Conservation (phyloP, 2,888 invertebrate genomes). For the Abrostola tripartita region DNA sequence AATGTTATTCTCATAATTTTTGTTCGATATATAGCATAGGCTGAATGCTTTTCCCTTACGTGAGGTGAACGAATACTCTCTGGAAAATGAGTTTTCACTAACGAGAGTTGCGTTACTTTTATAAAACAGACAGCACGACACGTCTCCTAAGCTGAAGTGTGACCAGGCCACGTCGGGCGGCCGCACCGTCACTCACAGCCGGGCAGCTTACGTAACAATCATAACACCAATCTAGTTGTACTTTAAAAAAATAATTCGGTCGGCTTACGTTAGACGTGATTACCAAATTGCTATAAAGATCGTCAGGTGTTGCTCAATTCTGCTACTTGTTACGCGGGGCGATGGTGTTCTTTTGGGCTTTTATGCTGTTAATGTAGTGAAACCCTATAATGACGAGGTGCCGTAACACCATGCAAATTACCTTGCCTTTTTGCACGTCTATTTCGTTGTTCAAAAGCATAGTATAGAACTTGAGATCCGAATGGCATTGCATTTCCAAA, state of each 20-base stretch:
- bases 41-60: too few species aligned
- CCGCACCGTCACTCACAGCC: constrained; percentile 27
- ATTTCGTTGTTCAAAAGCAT: too few species aligned
- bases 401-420: neutral
- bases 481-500: too few species aligned
- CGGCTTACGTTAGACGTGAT: constrained; percentile 58
- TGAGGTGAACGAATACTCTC: too few species aligned
- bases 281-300: constrained; percentile 56
- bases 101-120: too few species aligned
- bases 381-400: neutral
- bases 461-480: too few species aligned
- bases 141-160: neutral
- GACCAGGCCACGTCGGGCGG: constrained; percentile 21
- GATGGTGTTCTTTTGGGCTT: constrained; percentile 38
- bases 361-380: neutral
- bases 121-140: neutral
- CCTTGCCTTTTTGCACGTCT: too few species aligned
- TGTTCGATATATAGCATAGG: too few species aligned
- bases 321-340: constrained; percentile 38
- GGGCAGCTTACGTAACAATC: constrained; percentile 44
- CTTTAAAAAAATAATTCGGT: constrained; percentile 56
- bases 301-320: constrained; percentile 49
- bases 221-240: constrained; percentile 48
- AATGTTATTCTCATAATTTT: too few species aligned
- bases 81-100: too few species aligned